Percentiles rank a stretch among this genome's conserved stretches.
phyloP scores from a whole-genome alignment of 2,888 invertebrate genomes.

The Leptinotarsa rubiginosa region DNA sequence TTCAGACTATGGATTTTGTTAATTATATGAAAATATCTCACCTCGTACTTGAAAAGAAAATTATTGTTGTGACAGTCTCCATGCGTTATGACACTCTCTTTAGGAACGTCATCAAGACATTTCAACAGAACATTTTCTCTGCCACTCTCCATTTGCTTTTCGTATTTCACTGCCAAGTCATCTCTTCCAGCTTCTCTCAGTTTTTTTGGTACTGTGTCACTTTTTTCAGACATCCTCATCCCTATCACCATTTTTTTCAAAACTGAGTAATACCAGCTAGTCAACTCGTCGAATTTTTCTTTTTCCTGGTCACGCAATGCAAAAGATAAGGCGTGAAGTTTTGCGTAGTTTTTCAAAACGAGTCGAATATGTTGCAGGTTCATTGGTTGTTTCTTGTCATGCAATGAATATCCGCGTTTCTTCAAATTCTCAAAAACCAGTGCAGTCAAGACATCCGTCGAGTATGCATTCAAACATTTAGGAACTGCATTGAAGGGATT shows the following conservation, averaged over 20 bases:
- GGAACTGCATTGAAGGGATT: no score
- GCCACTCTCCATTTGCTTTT: neutral
- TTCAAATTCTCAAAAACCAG: no score
- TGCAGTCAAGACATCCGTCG: no score
- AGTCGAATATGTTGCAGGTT: slow-evolving; percentile 35
- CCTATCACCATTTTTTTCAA: neutral
- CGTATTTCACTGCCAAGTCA: neutral
- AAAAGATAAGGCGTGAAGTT: slow-evolving; percentile 12
- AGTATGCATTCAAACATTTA: no score
- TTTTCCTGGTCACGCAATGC: slow-evolving; percentile 34
- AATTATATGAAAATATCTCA: slow-evolving; percentile 7
- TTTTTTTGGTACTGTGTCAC: neutral
- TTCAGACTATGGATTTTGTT: no score
- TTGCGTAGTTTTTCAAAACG: neutral
- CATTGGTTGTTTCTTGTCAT: slow-evolving; percentile 31
- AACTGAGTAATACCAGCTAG: neutral
- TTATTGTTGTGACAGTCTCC: slow-evolving; percentile 50
- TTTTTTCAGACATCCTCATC: neutral
- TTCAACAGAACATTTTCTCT: no score
- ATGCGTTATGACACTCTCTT: slow-evolving; percentile 43
- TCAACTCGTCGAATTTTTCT: slow-evolving; percentile 26
- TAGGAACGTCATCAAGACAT: slow-evolving; percentile 10
- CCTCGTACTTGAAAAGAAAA: slow-evolving; percentile 48
- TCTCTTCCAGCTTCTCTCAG: neutral
- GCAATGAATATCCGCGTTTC: slow-evolving; percentile 30